Base-by-base conservation (phyloP, 2,888 invertebrate genomes). In the Pseudolycoriella hygida region DNA sequence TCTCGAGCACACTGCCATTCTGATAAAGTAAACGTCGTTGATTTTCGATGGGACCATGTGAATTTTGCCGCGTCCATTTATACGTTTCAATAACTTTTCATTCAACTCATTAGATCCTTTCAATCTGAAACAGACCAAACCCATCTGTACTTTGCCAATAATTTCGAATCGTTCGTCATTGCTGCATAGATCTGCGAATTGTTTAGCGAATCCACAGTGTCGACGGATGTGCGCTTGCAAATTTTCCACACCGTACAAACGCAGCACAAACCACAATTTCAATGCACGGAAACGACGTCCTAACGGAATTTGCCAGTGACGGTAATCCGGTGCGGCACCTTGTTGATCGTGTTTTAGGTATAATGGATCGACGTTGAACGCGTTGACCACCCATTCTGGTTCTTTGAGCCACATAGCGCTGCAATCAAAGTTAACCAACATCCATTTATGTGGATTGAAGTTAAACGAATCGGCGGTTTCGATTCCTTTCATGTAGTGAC, bases 391-490 rank as follows among this genome's bases (percentile, higher is more conserved):
- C 72, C 87, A 85, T 42, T 80, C 75, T 50, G 88, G 87, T 57
- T 88, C 78, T 57, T 86, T 88, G 3, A 89, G 69, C 97, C 97
- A 98, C 86, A 98, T 84, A 1, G 96, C 82, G 11, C 97, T 97
- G 60, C 97, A 98, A 65, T 98, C 98, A 56, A 97, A 98, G 64
- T 93, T 97, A n/a, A 97, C 90, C 53, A 97, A 66, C 76, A 98
- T 70, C 97, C 97, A 99, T 67, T 99, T 98, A 66, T 97, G 97
- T 0, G 98, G 97, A 62, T 99, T 98, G 60, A 97, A 94, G 65
- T 97, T 96, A 63, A 97, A 94, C 0, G 96, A 97, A 57, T 93
- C 87, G 0, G 92, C 94, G 48, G 76, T 74, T 64, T 98, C 85
- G 5, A 88, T 64, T 18, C 90, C 90, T 53, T 80, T 78, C 80